These are phyloP conservation scores for Todus mexicanus DNA, from an alignment of 2,797 vertebrate species.

Conservation along the genomic window DNA sequence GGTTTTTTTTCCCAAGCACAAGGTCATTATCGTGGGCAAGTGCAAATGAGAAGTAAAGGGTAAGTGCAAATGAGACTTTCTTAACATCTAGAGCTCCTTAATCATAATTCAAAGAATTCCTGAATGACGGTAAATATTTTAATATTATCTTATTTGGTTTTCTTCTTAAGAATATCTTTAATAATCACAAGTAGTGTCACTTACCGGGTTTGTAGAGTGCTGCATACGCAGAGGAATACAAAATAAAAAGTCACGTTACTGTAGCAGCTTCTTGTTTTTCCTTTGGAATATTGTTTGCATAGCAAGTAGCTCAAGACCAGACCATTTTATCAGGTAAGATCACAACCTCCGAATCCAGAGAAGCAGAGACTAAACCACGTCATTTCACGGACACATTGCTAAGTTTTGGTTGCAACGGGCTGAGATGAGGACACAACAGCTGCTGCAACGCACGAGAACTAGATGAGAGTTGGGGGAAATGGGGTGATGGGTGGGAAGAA, in stretches of 20 bases:
- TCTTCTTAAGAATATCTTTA: slow-evolving; percentile 40
- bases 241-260: background rate
- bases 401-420: background rate
- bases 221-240: background rate
- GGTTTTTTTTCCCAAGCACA: slow-evolving; percentile 32
- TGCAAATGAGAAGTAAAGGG: background rate
- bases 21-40: slow-evolving; percentile 24
- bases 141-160: slow-evolving; percentile 13
- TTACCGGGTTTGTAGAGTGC: background rate
- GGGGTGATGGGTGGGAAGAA: background rate
- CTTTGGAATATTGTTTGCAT: background rate
- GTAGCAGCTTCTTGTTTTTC: background rate
- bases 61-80: slow-evolving; percentile 14
- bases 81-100: background rate
- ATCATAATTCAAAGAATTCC: slow-evolving; percentile 31
- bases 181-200: slow-evolving; percentile 20
- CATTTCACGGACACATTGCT: background rate
- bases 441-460: background rate
- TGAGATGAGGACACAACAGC: background rate
- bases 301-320: background rate
- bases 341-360: background rate
- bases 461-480: background rate
- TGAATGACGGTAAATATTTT: slow-evolving; percentile 42
- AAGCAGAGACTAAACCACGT: background rate
- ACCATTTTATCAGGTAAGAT: background rate